Base-by-base conservation (phyloP, 2,888 invertebrate species). In the Pterostichus niger region DNA sequence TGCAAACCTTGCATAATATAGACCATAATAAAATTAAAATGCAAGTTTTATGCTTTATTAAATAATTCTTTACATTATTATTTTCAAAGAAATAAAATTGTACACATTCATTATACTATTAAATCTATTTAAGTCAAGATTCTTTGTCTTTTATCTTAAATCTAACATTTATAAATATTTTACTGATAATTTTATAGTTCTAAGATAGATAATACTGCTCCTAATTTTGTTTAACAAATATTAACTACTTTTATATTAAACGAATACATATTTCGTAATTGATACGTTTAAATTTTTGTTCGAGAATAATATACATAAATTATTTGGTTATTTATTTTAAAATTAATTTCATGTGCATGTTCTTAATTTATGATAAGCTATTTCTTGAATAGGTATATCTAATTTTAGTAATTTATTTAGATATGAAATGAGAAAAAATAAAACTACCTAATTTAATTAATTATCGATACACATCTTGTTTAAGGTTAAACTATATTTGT, bases 11-110 rank as follows among this genome's bases (percentile, higher is more conserved):
- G 68, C 40, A 13, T 35, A 13, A 15, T 44, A 40, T 17, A 9
- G 68, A 17, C 15, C 33, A 64, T 71, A 71, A 71, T 71, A 71
- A 71, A 71, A 71, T 71, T 71, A 35, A 31, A 33, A 64, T 44
- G 15, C 68, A 71, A 44, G 17, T 79, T 46, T 79, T 49, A 31
- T 79, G 64, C 79, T 79, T 79, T 79, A 79, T 79, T 79, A 79
- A 64, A 79, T 79, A 59, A 79, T 79, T 40, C 9, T 40, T 40
- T 79, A 79, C 64, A 79, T 64, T 24, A 31, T 49, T 52, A 13
- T 3, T n/a, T 24, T 64, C 40, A 79, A 75, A 49, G 75, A 75
- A 75, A 10, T 75, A 52, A 31, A 75, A 52, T 75, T 17, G 56
- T 78, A 78, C 78, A 80, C 56, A 15, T 77, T 78, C 40, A 81